phyloP scores from a whole-genome alignment of 2,888 invertebrate species.

The Brassicogethes aeneus region DNA sequence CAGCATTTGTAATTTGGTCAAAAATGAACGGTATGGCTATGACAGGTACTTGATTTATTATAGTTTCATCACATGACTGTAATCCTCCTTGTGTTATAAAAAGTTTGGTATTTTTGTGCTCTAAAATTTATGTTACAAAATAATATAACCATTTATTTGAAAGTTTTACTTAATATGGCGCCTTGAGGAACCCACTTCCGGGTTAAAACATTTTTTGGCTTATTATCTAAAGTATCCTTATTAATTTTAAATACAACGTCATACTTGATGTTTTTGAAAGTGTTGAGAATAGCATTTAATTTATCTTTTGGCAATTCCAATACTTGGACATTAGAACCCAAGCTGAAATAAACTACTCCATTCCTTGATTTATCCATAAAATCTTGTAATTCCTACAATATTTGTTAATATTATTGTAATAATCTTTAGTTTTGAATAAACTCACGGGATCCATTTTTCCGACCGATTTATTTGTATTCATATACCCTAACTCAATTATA shows the following conservation, averaged over 20 bases:
- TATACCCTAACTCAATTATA: conserved; percentile 17
- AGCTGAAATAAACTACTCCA: neutral
- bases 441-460: conserved; percentile 11
- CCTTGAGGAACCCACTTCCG: neutral
- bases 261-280: neutral
- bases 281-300: neutral
- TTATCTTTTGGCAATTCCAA: neutral
- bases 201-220: neutral
- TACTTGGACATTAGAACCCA: neutral
- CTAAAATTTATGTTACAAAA: conserved; percentile 5
- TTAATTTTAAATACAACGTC: neutral
- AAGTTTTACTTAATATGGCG: neutral
- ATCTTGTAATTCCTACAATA: too few relatives aligned
- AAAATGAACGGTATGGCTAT: conserved; percentile 39
- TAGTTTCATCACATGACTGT: conserved; percentile 15
- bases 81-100: conserved; percentile 15
- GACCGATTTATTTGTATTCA: conserved; percentile 2
- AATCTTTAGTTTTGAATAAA: too few relatives aligned
- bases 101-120: conserved; percentile 12
- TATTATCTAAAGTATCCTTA: neutral
- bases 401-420: too few relatives aligned
- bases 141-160: neutral
- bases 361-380: neutral
- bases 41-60: conserved; percentile 36
- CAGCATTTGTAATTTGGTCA: conserved; percentile 38